Conservation (phyloP, 1,140 invertebrate species). For the Homalodisca vitripennis region DNA sequence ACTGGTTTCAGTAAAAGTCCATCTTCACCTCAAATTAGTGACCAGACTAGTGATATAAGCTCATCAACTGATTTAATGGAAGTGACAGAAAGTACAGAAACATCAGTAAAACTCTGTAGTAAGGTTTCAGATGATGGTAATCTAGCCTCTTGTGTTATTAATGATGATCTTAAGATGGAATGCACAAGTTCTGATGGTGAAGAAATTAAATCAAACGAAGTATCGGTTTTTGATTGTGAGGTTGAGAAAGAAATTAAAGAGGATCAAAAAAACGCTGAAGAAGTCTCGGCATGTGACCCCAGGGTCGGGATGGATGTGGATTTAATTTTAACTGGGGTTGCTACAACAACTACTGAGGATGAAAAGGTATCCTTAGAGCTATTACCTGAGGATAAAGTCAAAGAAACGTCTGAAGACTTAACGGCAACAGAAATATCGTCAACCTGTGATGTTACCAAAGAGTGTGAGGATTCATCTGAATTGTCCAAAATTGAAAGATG, state of each 20-base stretch:
- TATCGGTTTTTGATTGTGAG: constrained; percentile 19
- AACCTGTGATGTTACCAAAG: constrained; percentile 4
- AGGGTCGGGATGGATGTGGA: constrained; percentile 5
- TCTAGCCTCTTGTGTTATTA: background rate
- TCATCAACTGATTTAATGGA: constrained; percentile 1
- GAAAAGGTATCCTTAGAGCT: background rate
- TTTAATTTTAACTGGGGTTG: background rate
- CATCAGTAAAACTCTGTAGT: background rate
- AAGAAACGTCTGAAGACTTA: background rate
- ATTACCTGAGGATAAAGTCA: background rate
- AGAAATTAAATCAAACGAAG: constrained; percentile 23
- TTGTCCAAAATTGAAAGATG: no score
- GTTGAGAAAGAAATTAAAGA: constrained; percentile 7
- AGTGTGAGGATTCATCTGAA: no score
- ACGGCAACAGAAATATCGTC: constrained; percentile 6
- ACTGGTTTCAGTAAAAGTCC: constrained; percentile 27
- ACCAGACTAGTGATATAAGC: background rate
- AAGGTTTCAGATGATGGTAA: background rate
- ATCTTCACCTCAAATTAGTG: constrained; percentile 47
- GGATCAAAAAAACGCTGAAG: constrained; percentile 25
- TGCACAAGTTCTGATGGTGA: constrained; percentile 17
- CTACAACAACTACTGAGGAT: background rate
- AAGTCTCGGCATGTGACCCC: constrained; percentile 12
- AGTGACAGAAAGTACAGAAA: background rate
- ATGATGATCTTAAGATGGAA: background rate